Conservation (phyloP, 2,888 invertebrate genomes). For the Cephus spinipes region DNA sequence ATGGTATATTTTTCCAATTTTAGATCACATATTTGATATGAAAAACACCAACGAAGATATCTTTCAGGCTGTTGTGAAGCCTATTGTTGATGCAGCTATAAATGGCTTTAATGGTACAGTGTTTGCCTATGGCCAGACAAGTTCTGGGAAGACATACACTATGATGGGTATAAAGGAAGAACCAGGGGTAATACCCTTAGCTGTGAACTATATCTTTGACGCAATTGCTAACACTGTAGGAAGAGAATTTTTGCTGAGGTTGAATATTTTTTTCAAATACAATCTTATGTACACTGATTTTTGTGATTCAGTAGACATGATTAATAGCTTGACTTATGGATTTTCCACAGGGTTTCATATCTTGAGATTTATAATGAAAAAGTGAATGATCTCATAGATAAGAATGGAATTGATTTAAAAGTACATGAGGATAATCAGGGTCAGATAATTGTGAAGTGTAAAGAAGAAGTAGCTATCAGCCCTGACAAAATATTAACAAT, state of each 20-base stretch:
- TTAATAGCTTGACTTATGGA: conserved; percentile 6
- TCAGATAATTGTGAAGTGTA: conserved; percentile 74
- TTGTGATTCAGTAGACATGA: not conserved
- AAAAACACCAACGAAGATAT: conserved; percentile 72
- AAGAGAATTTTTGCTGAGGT: conserved; percentile 82
- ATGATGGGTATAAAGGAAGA: conserved; percentile 80
- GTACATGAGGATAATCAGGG: conserved; percentile 75
- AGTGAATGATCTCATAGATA: conserved; percentile 80
- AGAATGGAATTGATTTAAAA: conserved; percentile 73
- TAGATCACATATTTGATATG: conserved; percentile 81
- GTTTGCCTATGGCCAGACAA: conserved; percentile 93
- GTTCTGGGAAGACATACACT: conserved; percentile 89
- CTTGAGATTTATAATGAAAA: conserved; percentile 92
- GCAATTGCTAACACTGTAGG: conserved; percentile 73
- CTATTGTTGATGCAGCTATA: conserved; percentile 78
- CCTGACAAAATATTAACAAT: conserved; percentile 73
- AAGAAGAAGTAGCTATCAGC: conserved; percentile 74
- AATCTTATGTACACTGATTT: not conserved
- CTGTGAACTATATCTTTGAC: conserved; percentile 79
- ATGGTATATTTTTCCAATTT: conserved; percentile 44
- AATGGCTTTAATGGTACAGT: conserved; percentile 88
- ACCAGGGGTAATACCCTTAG: conserved; percentile 81
- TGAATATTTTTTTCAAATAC: conserved; percentile 14
- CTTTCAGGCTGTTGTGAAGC: conserved; percentile 77
- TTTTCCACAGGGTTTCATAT: conserved; percentile 77